These are phyloP conservation scores for Dromaius novaehollandiae DNA, from an alignment of 2,113 vertebrate genomes.

Conservation along the genomic window DNA sequence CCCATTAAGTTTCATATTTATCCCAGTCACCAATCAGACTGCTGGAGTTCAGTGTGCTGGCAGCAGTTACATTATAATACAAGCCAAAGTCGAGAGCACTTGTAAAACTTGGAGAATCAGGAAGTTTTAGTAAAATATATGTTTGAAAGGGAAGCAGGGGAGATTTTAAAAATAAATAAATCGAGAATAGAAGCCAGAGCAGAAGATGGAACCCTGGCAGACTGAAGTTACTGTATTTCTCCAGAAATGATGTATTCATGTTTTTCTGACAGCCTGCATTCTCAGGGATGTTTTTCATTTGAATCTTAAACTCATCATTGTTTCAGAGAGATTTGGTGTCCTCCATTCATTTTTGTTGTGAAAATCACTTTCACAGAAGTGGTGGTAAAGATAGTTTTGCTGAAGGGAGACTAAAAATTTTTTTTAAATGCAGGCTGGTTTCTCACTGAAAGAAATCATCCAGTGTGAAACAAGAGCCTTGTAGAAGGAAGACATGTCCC, in stretches of 20 bases:
- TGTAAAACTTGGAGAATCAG: neutral
- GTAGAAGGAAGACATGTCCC: neutral
- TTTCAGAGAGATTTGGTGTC: neutral
- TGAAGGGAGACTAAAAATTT: neutral
- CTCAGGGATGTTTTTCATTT: neutral
- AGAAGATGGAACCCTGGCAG: neutral
- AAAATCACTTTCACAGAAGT: neutral
- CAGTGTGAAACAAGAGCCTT: neutral
- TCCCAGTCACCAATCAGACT: neutral
- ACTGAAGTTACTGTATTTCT: neutral
- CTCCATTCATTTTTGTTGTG: neutral
- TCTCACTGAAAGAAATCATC: neutral
- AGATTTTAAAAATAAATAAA: neutral
- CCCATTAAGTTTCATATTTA: constrained; percentile 49
- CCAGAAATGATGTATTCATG: neutral
- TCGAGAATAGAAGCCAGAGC: neutral
- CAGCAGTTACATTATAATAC: neutral
- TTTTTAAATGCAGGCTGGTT: neutral
- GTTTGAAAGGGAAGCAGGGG: neutral
- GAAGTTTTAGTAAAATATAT: neutral
- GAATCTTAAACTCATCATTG: neutral
- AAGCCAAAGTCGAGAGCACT: neutral
- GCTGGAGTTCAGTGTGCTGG: neutral
- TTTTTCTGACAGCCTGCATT: neutral
- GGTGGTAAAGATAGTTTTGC: neutral